These are phyloP conservation scores for Synergus japonicus DNA, from an alignment of 2,888 invertebrate genomes.

Conservation along the genomic window DNA sequence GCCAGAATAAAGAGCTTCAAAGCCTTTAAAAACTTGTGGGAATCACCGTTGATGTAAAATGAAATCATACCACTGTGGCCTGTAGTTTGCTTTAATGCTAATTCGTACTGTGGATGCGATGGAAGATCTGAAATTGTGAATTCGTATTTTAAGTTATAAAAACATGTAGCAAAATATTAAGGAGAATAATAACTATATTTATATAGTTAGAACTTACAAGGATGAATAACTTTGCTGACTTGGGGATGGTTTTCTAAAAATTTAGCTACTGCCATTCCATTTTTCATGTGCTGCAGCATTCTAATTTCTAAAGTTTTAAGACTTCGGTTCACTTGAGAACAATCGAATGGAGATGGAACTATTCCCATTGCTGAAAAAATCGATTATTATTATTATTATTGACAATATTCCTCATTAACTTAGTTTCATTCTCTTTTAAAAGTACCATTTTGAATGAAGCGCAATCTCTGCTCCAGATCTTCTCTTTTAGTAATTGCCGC, in stretches of 20 bases:
- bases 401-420: not conserved
- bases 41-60: slow-evolving; percentile 91
- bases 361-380: slow-evolving; percentile 87
- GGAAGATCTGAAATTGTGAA: slow-evolving; percentile 81
- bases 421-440: slow-evolving; percentile 34
- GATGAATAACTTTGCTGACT: slow-evolving; percentile 90
- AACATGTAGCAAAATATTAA: slow-evolving; percentile 4
- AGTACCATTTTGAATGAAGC: slow-evolving; percentile 92
- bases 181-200: not conserved
- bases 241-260: slow-evolving; percentile 89
- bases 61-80: slow-evolving; percentile 96
- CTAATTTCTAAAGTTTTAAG: slow-evolving; percentile 94
- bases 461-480: slow-evolving; percentile 84
- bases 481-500: slow-evolving; percentile 87
- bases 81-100: slow-evolving; percentile 88
- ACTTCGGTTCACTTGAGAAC: slow-evolving; percentile 94
- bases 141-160: not conserved
- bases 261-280: slow-evolving; percentile 87
- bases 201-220: slow-evolving; percentile 79
- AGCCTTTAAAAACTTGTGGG: slow-evolving; percentile 85
- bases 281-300: slow-evolving; percentile 93
- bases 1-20: slow-evolving; percentile 92
- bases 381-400: slow-evolving; percentile 14
- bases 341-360: slow-evolving; percentile 98
- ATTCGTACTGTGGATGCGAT: slow-evolving; percentile 91